Conservation (phyloP, 2,888 invertebrate genomes). For the Metacarcinus magister region DNA sequence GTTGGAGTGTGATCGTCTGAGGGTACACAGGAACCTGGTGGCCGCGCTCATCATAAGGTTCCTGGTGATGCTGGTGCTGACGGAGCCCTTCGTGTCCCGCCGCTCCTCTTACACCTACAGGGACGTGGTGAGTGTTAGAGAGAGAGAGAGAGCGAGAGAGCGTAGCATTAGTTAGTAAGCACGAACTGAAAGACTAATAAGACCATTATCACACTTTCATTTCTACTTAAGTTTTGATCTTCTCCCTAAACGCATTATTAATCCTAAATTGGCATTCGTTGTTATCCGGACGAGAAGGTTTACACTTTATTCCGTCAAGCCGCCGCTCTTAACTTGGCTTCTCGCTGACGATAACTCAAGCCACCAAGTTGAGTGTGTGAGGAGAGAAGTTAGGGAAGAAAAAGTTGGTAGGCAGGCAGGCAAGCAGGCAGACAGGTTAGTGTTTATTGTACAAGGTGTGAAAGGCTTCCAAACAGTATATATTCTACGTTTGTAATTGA, state of each 20-base stretch:
- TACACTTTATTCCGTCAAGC: neutral
- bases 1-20: conserved; percentile 85
- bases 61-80: conserved; percentile 85
- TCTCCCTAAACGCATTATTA: neutral
- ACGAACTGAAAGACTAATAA: neutral
- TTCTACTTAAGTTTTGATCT: neutral
- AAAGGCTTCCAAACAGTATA: neutral
- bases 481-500: too few relatives aligned
- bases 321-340: neutral
- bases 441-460: neutral
- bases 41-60: conserved; percentile 85
- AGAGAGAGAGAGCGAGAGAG: neutral
- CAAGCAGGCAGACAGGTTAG: neutral
- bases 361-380: neutral
- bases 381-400: neutral
- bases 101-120: conserved; percentile 84
- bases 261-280: neutral
- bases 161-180: neutral
- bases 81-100: conserved; percentile 85
- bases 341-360: neutral
- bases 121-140: conserved; percentile 84
- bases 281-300: neutral
- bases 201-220: neutral
- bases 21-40: conserved; percentile 83
- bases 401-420: neutral